Percentiles rank a stretch among this genome's conserved stretches.
Evolutionary conservation across 2,888 invertebrate species (phyloP).

Genomic region (Eupithecia inturbata): DNA sequence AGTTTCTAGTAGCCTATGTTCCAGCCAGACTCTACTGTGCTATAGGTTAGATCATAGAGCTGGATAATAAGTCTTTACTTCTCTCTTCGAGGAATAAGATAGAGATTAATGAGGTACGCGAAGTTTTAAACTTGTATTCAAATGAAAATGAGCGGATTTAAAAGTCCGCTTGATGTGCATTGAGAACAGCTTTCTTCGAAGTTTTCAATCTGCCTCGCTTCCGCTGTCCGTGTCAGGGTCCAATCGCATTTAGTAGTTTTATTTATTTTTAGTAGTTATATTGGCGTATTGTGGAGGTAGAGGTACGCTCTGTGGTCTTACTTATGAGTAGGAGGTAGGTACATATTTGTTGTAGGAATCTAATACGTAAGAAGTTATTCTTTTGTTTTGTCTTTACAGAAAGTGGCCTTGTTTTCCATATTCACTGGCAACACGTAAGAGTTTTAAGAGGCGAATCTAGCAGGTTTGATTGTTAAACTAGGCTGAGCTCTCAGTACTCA

Average conservation of each 20-base stretch:
- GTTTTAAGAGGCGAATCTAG: too few species aligned
- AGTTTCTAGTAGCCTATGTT: too few species aligned
- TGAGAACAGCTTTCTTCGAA: conserved; percentile 18
- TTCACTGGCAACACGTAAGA: background rate
- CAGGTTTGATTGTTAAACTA: too few species aligned
- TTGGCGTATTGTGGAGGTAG: conserved; percentile 25
- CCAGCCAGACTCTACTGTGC: too few species aligned
- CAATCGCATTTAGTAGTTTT: conserved; percentile 22
- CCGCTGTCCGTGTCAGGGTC: conserved; percentile 29
- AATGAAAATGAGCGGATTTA: background rate
- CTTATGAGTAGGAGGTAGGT: background rate
- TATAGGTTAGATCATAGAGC: too few species aligned
- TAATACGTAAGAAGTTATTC: background rate
- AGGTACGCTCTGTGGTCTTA: background rate
- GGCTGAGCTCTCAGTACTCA: too few species aligned
- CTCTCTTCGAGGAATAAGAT: too few species aligned
- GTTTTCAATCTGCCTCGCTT: conserved; percentile 33
- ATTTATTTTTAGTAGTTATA: conserved; percentile 21
- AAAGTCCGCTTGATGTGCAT: conserved; percentile 16
- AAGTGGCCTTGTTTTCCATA: background rate
- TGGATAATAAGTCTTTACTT: too few species aligned
- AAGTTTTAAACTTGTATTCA: background rate
- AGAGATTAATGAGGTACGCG: background rate
- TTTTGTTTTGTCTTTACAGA: background rate
- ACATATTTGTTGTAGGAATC: background rate